Conservation (phyloP, 2,888 invertebrate species). For the Mesodorylaimus sp. region DNA sequence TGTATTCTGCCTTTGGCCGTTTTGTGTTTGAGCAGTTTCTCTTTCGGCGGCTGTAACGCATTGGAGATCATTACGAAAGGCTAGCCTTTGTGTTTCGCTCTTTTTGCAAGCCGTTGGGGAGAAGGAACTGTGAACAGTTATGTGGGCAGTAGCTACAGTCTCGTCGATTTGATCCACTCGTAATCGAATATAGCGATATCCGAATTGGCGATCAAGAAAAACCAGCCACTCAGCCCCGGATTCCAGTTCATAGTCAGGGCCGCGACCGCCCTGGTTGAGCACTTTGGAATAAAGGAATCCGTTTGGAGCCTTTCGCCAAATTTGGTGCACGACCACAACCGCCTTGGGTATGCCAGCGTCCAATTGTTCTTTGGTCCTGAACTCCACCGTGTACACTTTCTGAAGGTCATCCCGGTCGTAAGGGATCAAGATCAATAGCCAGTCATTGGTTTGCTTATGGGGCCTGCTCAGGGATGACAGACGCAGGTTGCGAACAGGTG, state of each 20-base stretch:
- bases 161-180: background rate
- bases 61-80: background rate
- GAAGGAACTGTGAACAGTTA: background rate
- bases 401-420: constrained; percentile 23
- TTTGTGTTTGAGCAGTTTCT: too few species aligned
- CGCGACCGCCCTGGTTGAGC: background rate
- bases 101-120: background rate
- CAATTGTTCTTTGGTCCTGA: constrained; percentile 15
- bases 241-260: background rate
- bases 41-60: too few species aligned
- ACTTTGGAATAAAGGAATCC: background rate
- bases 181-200: background rate
- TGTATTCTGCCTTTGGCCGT: too few species aligned
- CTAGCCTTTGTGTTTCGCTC: background rate
- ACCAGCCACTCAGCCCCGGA: background rate
- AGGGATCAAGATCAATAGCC: constrained; percentile 20
- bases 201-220: background rate
- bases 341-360: background rate
- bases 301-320: background rate
- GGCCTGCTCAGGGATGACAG: background rate
- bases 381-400: constrained; percentile 25
- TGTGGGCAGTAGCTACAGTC: background rate
- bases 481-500: background rate
- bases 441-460: constrained; percentile 14
- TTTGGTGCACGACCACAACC: background rate